These are phyloP conservation scores for Fistularia tabacaria DNA, from an alignment of 2,797 vertebrate genomes.

Conservation along the genomic window DNA sequence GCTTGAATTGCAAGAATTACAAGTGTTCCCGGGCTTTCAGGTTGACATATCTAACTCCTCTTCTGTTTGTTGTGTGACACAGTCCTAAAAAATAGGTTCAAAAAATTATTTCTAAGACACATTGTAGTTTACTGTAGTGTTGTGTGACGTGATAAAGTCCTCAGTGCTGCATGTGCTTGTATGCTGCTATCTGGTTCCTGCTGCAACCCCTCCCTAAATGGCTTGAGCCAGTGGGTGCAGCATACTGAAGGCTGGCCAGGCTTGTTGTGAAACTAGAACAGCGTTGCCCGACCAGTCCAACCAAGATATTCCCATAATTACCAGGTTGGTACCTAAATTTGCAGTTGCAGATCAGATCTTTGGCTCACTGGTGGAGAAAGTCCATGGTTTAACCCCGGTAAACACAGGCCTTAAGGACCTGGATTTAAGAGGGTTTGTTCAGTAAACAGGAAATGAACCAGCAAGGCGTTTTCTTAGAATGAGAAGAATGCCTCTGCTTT, in stretches of 20 bases:
- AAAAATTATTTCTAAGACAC: too few species aligned
- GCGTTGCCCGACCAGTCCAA: constrained; percentile 61
- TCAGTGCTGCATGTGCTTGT: constrained; percentile 34
- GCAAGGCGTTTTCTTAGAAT: constrained; percentile 76
- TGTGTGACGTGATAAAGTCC: constrained; percentile 11
- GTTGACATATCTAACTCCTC: constrained; percentile 16
- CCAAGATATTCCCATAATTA: constrained; percentile 76
- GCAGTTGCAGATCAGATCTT: constrained; percentile 76
- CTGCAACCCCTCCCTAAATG: constrained; percentile 62
- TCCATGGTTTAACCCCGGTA: constrained; percentile 72
- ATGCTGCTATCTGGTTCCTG: constrained; percentile 49
- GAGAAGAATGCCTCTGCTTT: constrained; percentile 72
- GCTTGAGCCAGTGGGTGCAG: constrained; percentile 62
- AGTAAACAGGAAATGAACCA: constrained; percentile 85
- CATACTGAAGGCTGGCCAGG: constrained; percentile 54
- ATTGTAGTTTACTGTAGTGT: not conserved
- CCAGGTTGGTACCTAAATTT: constrained; percentile 75
- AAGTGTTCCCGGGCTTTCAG: constrained; percentile 16
- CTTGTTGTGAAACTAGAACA: constrained; percentile 67
- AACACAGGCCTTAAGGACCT: constrained; percentile 74
- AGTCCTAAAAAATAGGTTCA: too few species aligned
- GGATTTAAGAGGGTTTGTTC: constrained; percentile 64
- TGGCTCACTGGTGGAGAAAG: constrained; percentile 69
- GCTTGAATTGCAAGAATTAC: constrained; percentile 36
- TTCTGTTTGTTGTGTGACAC: too few species aligned